These are phyloP conservation scores for Frieseomelitta varia DNA, from an alignment of 1,140 invertebrate species.

Conservation along the genomic window DNA sequence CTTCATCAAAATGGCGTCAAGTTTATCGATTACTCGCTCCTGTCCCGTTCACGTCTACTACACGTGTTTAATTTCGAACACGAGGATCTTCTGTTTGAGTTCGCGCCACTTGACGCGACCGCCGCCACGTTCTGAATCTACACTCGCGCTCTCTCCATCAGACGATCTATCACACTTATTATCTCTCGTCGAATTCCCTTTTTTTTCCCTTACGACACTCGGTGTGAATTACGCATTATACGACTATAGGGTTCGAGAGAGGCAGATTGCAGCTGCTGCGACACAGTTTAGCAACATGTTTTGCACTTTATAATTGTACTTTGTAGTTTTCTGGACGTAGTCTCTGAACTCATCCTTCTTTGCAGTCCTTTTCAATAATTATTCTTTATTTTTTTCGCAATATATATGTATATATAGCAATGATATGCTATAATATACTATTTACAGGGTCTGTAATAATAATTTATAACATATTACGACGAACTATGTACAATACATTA, in stretches of 20 bases:
- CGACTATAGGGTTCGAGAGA: not conserved
- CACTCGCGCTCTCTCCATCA: not conserved
- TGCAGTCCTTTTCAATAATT: too few species aligned
- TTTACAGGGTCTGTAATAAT: too few species aligned
- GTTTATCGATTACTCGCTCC: constrained; percentile 41
- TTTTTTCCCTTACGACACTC: not conserved
- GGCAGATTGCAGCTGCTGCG: not conserved
- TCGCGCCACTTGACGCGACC: constrained; percentile 19
- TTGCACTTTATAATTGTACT: too few species aligned
- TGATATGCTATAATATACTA: too few species aligned
- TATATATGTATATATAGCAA: too few species aligned
- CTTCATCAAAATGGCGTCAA: constrained; percentile 62
- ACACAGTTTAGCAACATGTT: too few species aligned
- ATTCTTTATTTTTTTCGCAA: too few species aligned
- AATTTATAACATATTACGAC: too few species aligned
- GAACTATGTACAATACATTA: too few species aligned
- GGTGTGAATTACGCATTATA: not conserved
- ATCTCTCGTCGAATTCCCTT: not conserved
- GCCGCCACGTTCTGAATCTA: not conserved
- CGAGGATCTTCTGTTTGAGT: constrained; percentile 26
- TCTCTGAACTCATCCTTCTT: too few species aligned
- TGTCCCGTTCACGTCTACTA: constrained; percentile 10
- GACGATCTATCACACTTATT: not conserved
- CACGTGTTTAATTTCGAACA: constrained; percentile 42
- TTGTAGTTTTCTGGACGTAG: too few species aligned